Conservation (phyloP, 2,888 invertebrate species). For the Flexamia atlantica region DNA sequence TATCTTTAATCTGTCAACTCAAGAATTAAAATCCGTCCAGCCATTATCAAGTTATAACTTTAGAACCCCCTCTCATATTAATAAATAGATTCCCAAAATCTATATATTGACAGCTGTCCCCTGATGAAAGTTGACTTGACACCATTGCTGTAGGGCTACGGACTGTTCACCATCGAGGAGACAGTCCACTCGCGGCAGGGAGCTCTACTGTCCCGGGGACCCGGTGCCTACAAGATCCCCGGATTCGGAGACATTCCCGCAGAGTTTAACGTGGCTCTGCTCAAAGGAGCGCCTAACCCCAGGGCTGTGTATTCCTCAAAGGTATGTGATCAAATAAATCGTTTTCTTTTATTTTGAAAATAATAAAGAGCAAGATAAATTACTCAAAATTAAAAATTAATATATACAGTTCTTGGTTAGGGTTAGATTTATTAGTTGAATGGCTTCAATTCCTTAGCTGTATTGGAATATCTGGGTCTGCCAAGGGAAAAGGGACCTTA, state of each 20-base stretch:
- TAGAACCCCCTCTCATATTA: neutral
- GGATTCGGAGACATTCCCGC: conserved; percentile 94
- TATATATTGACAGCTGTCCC: neutral
- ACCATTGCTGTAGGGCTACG: conserved; percentile 90
- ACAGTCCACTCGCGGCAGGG: conserved; percentile 92
- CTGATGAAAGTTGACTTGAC: neutral
- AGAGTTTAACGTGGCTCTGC: conserved; percentile 94
- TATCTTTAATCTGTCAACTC: no score
- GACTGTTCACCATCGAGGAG: conserved; percentile 94
- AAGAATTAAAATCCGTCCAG: no score
- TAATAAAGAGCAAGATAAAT: no score
- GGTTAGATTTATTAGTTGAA: no score
- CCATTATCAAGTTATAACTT: neutral
- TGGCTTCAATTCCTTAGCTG: no score
- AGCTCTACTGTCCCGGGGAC: conserved; percentile 89
- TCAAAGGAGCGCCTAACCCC: conserved; percentile 94
- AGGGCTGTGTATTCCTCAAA: conserved; percentile 97
- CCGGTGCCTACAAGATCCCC: conserved; percentile 96
- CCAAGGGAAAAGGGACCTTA: no score
- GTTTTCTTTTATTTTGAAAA: no score
- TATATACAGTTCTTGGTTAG: no score
- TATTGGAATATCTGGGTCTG: no score
- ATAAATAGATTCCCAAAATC: neutral
- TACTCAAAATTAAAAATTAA: no score
- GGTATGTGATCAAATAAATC: no score